Evolutionary conservation across 2,797 vertebrate genomes (phyloP).

Genomic region (Clarias pachynema): DNA sequence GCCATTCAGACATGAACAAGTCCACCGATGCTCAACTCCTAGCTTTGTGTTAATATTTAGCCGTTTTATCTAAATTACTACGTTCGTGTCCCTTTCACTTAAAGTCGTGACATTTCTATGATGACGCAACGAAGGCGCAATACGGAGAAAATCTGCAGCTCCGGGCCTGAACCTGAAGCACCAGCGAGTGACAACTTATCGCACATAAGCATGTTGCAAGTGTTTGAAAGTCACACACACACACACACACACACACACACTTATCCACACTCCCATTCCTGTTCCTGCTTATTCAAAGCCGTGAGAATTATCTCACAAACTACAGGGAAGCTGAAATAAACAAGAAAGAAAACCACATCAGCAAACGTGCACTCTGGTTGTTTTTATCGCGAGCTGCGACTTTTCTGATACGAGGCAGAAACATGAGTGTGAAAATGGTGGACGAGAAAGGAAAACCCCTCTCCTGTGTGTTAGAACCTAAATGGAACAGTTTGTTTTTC

Average conservation of each 20-base stretch:
- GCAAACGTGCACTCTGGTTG: constrained; percentile 11
- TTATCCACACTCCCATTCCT: constrained; percentile 30
- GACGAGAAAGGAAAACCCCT: no score
- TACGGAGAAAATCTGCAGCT: constrained; percentile 11
- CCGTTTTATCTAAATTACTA: background rate
- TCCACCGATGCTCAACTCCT: no score
- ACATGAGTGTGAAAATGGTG: background rate
- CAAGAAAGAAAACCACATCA: constrained; percentile 37
- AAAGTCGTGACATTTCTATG: constrained; percentile 7
- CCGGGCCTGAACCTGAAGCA: constrained; percentile 27
- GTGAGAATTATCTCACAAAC: constrained; percentile 46
- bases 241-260: background rate
- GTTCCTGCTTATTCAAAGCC: constrained; percentile 31
- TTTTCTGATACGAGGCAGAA: constrained; percentile 31
- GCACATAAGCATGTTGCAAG: constrained; percentile 46
- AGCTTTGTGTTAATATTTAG: no score
- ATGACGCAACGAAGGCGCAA: constrained; percentile 15
- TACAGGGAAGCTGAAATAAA: constrained; percentile 35
- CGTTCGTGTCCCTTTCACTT: background rate
- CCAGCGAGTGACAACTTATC: constrained; percentile 52
- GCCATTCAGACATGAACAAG: no score
- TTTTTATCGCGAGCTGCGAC: background rate
- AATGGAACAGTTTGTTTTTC: background rate
- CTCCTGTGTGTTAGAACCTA: background rate
- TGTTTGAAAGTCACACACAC: constrained; percentile 16